These are phyloP conservation scores for Tinea trinotella DNA, from an alignment of 2,888 invertebrate species.

Conservation along the genomic window DNA sequence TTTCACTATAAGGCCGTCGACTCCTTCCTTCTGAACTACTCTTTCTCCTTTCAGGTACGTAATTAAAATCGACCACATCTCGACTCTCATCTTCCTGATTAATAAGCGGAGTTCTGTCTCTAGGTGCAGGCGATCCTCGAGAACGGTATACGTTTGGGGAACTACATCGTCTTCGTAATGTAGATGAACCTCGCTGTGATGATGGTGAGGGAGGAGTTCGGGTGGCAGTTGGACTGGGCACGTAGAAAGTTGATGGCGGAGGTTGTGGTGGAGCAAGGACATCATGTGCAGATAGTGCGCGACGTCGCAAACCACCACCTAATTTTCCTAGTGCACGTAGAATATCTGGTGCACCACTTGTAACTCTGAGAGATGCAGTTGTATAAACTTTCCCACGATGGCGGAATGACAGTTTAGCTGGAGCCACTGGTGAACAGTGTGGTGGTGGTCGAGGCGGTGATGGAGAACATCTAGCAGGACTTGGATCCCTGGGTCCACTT, in stretches of 20 bases:
- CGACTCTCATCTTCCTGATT: conserved; percentile 52
- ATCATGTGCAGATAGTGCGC: conserved; percentile 80
- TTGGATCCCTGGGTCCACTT: conserved; percentile 67
- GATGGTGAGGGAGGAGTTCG: conserved; percentile 60
- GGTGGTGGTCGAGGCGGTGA: conserved; percentile 65
- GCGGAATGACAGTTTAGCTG: conserved; percentile 59
- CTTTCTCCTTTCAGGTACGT: conserved; percentile 47
- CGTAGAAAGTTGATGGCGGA: conserved; percentile 79
- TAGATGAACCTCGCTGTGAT: conserved; percentile 48
- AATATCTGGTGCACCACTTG: conserved; percentile 76
- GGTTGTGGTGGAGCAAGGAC: conserved; percentile 72
- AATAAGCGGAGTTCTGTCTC: conserved; percentile 48
- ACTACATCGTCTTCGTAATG: conserved; percentile 54
- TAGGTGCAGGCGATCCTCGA: conserved; percentile 37
- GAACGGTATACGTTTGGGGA: conserved; percentile 61
- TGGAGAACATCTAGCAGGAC: conserved; percentile 71
- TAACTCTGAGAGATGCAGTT: conserved; percentile 61
- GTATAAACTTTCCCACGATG: conserved; percentile 67
- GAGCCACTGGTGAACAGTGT: conserved; percentile 64
- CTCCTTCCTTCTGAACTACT: conserved; percentile 42
- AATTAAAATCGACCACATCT: conserved; percentile 53
- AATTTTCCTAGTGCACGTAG: conserved; percentile 78
- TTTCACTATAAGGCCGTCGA: conserved; percentile 61
- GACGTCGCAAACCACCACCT: conserved; percentile 77
- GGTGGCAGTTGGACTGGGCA: conserved; percentile 74